Evolutionary conservation across 2,888 invertebrate genomes (phyloP).

Genomic region (Aspidiotus rigidus): DNA sequence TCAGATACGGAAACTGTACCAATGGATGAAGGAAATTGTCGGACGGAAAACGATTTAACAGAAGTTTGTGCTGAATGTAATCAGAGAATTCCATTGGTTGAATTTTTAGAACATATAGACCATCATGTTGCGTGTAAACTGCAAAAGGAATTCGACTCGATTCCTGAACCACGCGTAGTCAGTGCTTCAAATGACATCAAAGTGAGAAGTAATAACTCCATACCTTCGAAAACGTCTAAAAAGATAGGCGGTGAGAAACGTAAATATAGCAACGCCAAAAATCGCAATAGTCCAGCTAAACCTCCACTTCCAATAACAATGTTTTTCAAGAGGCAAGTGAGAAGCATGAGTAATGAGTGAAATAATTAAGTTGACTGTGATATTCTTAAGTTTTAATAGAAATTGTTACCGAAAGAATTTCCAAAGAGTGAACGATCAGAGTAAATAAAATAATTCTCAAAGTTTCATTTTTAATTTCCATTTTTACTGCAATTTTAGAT

Average conservation of each 20-base stretch:
- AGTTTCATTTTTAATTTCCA: no score
- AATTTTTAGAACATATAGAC: slow-evolving; percentile 66
- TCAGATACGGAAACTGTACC: slow-evolving; percentile 16
- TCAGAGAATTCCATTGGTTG: slow-evolving; percentile 51
- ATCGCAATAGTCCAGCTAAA: slow-evolving; percentile 21
- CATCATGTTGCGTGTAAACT: slow-evolving; percentile 75
- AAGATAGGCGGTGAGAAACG: slow-evolving; percentile 6
- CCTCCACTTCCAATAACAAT: slow-evolving; percentile 4
- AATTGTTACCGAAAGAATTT: no score
- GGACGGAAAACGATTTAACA: slow-evolving; percentile 32
- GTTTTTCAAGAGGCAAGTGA: background rate
- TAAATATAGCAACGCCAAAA: slow-evolving; percentile 5
- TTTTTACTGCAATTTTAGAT: no score
- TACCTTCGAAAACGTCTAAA: background rate
- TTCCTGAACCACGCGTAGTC: slow-evolving; percentile 1
- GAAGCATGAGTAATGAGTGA: no score
- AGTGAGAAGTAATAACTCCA: background rate
- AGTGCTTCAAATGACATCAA: background rate
- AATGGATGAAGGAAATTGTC: slow-evolving; percentile 42
- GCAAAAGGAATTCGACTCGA: slow-evolving; percentile 54
- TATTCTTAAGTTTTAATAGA: no score
- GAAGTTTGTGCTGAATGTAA: slow-evolving; percentile 62
- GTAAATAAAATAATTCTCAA: no score
- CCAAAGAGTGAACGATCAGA: no score
- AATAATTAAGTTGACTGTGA: no score